Evolutionary conservation across 2,888 invertebrate species (phyloP).

Genomic region (Sepioteuthis lessoniana): DNA sequence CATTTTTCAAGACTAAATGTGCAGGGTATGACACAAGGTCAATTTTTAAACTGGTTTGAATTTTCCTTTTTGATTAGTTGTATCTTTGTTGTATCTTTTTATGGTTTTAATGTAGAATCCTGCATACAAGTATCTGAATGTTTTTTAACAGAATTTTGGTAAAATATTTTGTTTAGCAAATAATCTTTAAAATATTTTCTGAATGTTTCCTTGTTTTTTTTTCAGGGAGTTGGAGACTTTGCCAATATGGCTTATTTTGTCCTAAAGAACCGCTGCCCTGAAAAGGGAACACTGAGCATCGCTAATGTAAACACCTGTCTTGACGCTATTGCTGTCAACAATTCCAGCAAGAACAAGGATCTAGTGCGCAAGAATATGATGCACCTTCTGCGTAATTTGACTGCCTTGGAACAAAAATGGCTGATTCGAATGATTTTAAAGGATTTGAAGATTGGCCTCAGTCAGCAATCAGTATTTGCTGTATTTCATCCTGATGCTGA

Average conservation of each 20-base stretch:
- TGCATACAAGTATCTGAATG: too few relatives aligned
- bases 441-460: conserved; percentile 85
- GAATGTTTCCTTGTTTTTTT: neutral
- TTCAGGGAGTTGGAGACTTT: conserved; percentile 80
- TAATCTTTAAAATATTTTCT: neutral
- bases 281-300: conserved; percentile 80
- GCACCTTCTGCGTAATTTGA: conserved; percentile 81
- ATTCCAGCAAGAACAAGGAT: conserved; percentile 78
- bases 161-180: too few relatives aligned
- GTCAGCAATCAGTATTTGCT: conserved; percentile 82
- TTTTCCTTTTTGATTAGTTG: too few relatives aligned
- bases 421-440: conserved; percentile 90
- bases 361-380: conserved; percentile 80
- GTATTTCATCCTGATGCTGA: conserved; percentile 88
- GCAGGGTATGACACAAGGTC: too few relatives aligned
- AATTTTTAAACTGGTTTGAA: too few relatives aligned
- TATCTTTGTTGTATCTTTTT: too few relatives aligned
- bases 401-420: conserved; percentile 90
- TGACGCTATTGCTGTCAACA: conserved; percentile 83
- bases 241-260: conserved; percentile 86
- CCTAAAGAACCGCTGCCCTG: conserved; percentile 78
- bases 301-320: conserved; percentile 84
- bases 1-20: too few relatives aligned
- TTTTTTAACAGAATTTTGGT: too few relatives aligned
- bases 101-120: too few relatives aligned